Conservation (phyloP, 35 echinoderm and acorn worm species). For the Apostichopus japonicus region DNA sequence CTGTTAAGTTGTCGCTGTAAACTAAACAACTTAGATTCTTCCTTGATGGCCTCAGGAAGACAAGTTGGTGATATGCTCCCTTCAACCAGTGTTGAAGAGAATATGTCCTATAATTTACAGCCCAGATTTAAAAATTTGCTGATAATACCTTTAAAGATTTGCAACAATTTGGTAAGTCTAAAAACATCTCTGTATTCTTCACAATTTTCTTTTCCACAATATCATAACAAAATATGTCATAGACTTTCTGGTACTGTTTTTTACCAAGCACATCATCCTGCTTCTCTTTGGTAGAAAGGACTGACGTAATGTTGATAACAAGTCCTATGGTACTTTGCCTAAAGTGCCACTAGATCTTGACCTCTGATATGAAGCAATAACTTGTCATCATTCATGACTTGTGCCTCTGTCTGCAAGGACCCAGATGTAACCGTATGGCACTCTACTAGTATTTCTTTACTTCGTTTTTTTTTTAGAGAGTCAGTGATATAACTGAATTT, state of each 20-base stretch:
- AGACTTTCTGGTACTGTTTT: constrained; percentile 5
- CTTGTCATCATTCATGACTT: constrained; percentile 20
- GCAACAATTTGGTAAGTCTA: constrained; percentile 20
- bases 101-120: constrained; percentile 17
- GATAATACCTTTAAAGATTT: constrained; percentile 12
- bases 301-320: constrained; percentile 1
- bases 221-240: constrained; percentile 2
- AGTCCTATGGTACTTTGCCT: background rate
- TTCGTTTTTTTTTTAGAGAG: background rate
- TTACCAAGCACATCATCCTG: background rate
- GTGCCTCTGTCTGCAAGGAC: constrained; percentile 12
- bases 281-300: background rate
- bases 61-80: too few species aligned
- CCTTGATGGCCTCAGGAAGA: too few species aligned
- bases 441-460: constrained; percentile 4
- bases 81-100: constrained; percentile 5
- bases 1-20: too few species aligned
- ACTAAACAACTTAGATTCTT: background rate
- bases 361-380: constrained; percentile 17
- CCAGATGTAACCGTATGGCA: background rate
- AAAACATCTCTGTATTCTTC: background rate
- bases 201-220: background rate
- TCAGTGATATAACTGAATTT: background rate
- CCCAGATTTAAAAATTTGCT: background rate
- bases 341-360: background rate